Evolutionary conservation across 1,140 invertebrate species (phyloP).

Genomic region (Vanessa tameamea): DNA sequence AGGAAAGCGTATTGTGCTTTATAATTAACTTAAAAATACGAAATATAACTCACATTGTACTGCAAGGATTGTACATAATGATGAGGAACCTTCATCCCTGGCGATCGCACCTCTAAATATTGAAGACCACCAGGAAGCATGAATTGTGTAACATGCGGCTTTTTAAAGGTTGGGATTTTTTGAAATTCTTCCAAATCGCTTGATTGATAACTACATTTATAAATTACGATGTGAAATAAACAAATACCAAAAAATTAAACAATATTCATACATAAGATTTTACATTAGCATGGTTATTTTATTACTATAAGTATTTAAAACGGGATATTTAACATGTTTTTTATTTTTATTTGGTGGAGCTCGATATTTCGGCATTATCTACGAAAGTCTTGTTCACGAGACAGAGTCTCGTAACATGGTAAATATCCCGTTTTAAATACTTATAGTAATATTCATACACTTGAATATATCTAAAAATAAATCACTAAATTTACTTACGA

Average conservation of each 20-base stretch:
- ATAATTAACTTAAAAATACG: too few species aligned
- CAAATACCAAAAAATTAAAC: background rate
- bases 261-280: too few species aligned
- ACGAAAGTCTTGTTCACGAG: too few species aligned
- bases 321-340: background rate
- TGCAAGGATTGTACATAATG: conserved; percentile 61
- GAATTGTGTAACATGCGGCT: conserved; percentile 70
- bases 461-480: too few species aligned
- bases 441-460: too few species aligned
- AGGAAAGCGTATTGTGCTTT: too few species aligned
- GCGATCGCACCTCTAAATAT: conserved; percentile 76
- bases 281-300: too few species aligned
- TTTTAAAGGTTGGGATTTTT: conserved; percentile 50
- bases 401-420: too few species aligned
- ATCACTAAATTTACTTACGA: conserved; percentile 23
- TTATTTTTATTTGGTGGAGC: too few species aligned
- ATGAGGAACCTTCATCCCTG: conserved; percentile 70
- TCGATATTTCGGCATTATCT: too few species aligned
- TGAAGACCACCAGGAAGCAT: conserved; percentile 73
- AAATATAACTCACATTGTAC: conserved; percentile 55
- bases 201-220: background rate
- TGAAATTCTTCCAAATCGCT: conserved; percentile 10
- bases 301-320: background rate
- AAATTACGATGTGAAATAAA: background rate
- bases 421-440: too few species aligned